Base-by-base conservation (phyloP, 2,797 vertebrate species). In the Hydrolagus colliei region DNA sequence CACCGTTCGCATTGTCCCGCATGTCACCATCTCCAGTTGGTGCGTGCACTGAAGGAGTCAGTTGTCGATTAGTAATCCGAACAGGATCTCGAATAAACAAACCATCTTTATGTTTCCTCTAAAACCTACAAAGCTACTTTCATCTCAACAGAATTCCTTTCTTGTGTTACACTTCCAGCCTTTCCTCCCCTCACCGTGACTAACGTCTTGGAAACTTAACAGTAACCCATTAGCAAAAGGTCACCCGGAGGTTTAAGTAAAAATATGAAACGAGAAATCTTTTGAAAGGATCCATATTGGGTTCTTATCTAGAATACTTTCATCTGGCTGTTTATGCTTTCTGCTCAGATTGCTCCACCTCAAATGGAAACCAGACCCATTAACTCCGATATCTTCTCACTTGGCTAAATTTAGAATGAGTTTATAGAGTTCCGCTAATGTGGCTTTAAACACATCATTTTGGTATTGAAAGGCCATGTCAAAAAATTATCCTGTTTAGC, bases 231-330 rank as follows among this genome's bases (percentile, higher is more conserved):
- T 84, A 71, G 7, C 65, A 41, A 84, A 84, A 27, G 79, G 18
- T 52, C 79, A 84, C n/a, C 9, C 10, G 6, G 9, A 82, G 12
- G 32, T 41, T 59, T 84, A 68, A 20, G 27, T 14, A 20, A 82
- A 77, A 14, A 35, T 63, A 79, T 35, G 18, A 82, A 82, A 84
- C 20, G 79, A 41, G 20, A 63, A 71, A 41, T 71, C 32, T 68
- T 84, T 84, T 52, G 63, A 84, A 71, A 52, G 67, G 18, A 32
- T 52, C 32, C 71, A 9, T 71, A n/a, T 41, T 71, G 20, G 32
- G 27, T 52, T 18, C 27, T 84, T 82, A 82, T 82, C 79, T 82
- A 11, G 16, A 22, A 82, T 68, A 20, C 79, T 82, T 84, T 84
- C 63, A 84, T 84, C 32, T 84, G 79, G 65, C 65, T 20, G 9